Conservation (phyloP, 2,888 invertebrate genomes). For the Drosophila parthenogenetica region DNA sequence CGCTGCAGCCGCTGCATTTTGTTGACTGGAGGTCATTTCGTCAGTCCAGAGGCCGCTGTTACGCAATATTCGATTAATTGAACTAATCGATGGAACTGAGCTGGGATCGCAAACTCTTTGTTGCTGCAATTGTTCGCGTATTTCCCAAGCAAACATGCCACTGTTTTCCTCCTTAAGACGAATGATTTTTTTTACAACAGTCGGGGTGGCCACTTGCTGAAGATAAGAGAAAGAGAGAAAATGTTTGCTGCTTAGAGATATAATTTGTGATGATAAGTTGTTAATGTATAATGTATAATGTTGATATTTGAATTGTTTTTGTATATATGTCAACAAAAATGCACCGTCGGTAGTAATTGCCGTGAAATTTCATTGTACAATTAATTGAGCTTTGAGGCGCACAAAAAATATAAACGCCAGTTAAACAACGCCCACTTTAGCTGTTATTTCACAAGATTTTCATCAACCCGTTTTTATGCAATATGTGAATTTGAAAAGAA, state of each 20-base stretch:
- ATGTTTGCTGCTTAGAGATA: background rate
- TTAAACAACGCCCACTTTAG: conserved; percentile 38
- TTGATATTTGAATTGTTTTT: background rate
- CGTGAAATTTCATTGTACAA: conserved; percentile 82
- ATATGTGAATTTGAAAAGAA: conserved; percentile 68
- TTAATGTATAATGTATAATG: background rate
- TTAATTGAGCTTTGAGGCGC: conserved; percentile 10
- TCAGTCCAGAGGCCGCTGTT: conserved; percentile 94
- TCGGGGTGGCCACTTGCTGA: conserved; percentile 98
- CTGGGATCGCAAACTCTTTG: conserved; percentile 96
- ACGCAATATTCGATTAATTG: conserved; percentile 96
- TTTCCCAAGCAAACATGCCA: conserved; percentile 99
- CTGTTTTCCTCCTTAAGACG: conserved; percentile 97
- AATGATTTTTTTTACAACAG: conserved; percentile 97
- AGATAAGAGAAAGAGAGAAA: conserved; percentile 70
- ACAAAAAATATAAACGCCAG: conserved; percentile 11
- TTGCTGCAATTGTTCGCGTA: conserved; percentile 94
- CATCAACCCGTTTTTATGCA: conserved; percentile 45
- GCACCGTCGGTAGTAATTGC: conserved; percentile 73
- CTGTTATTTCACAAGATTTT: conserved; percentile 57
- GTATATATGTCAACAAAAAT: background rate
- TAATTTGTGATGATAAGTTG: no score
- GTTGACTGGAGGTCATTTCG: conserved; percentile 85
- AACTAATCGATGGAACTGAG: conserved; percentile 96
- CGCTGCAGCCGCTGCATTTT: conserved; percentile 80